Conservation (phyloP, 2,888 invertebrate genomes). For the Trachelus troglodyta region DNA sequence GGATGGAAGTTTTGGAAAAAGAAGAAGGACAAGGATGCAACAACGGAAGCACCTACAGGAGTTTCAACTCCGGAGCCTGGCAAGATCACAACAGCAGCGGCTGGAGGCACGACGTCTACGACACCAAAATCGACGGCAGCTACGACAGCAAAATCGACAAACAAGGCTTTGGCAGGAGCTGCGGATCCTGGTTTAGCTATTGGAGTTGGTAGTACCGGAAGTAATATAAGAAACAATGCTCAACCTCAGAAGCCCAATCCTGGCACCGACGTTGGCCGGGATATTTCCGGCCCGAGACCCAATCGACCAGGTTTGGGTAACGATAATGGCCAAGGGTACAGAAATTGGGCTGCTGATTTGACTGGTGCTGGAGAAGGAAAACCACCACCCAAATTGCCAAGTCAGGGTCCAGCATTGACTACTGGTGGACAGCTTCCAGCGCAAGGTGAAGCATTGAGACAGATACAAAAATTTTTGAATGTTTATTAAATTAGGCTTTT, state of each 20-base stretch:
- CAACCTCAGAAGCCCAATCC: slow-evolving; percentile 49
- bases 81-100: background rate
- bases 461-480: background rate
- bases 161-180: slow-evolving; percentile 43
- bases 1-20: slow-evolving; percentile 60
- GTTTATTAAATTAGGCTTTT: background rate
- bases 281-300: slow-evolving; percentile 40
- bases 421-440: slow-evolving; percentile 24
- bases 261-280: slow-evolving; percentile 59
- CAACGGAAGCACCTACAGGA: slow-evolving; percentile 23
- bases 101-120: slow-evolving; percentile 16
- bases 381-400: slow-evolving; percentile 41
- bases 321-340: slow-evolving; percentile 44
- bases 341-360: slow-evolving; percentile 56
- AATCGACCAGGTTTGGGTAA: slow-evolving; percentile 41
- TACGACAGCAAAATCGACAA: slow-evolving; percentile 17
- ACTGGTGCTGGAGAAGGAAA: slow-evolving; percentile 53
- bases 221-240: slow-evolving; percentile 42
- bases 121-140: slow-evolving; percentile 20
- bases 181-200: slow-evolving; percentile 51
- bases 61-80: background rate
- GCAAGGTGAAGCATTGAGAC: slow-evolving; percentile 1
- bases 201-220: slow-evolving; percentile 44
- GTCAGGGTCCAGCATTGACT: slow-evolving; percentile 41
- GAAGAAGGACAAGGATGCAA: slow-evolving; percentile 36